phyloP scores from a whole-genome alignment of 2,797 vertebrate species.

The Astyanax mexicanus region DNA sequence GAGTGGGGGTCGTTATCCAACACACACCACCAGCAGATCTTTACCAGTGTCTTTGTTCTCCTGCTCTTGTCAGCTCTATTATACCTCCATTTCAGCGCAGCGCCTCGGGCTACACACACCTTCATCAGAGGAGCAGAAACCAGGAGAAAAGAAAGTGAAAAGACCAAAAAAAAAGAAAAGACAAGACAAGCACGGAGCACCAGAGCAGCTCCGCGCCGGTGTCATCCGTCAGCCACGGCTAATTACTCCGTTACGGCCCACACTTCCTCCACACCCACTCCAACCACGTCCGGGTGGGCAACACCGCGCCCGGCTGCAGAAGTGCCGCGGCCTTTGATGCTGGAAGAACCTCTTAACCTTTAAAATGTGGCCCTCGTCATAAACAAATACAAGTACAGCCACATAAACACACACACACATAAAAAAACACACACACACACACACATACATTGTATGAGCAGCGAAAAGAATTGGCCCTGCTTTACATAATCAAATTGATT shows the following conservation, averaged over 20 bases:
- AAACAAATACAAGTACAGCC: constrained; percentile 42
- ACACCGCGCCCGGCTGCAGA: constrained; percentile 50
- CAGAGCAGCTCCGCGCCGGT: constrained; percentile 23
- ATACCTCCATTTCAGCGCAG: background rate
- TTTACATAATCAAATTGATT: constrained; percentile 68
- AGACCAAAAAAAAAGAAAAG: background rate
- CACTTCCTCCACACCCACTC: constrained; percentile 40
- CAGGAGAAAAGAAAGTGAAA: background rate
- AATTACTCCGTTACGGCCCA: constrained; percentile 53
- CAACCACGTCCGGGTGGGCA: constrained; percentile 38
- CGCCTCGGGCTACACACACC: constrained; percentile 8
- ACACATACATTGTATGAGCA: constrained; percentile 46
- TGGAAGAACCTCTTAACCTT: constrained; percentile 62
- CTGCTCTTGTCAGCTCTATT: background rate
- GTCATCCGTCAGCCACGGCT: constrained; percentile 53
- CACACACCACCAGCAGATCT: constrained; percentile 51
- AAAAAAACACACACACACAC: constrained; percentile 32
- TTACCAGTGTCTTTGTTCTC: constrained; percentile 26
- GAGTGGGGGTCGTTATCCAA: constrained; percentile 50
- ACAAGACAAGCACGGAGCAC: background rate
- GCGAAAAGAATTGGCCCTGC: constrained; percentile 32
- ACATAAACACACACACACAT: constrained; percentile 31
- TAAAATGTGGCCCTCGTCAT: constrained; percentile 45
- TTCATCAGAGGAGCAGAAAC: constrained; percentile 5
- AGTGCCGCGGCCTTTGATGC: constrained; percentile 40